Conservation (phyloP, 2,113 vertebrate species). For the Gymnobelideus leadbeateri region DNA sequence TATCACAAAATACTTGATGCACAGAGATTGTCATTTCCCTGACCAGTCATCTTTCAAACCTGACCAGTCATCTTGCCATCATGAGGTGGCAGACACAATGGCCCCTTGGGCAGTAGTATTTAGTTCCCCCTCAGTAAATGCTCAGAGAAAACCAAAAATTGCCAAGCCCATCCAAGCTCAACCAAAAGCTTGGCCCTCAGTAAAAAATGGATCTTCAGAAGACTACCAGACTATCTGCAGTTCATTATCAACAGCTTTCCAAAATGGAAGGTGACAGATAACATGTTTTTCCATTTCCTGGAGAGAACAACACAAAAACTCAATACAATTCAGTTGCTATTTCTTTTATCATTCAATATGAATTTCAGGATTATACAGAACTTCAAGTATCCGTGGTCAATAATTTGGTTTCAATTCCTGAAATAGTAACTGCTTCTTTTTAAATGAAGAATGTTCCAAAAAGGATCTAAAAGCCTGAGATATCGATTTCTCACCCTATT, state of each 20-base stretch:
- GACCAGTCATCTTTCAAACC: neutral
- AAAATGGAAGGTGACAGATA: neutral
- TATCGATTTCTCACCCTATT: conserved; percentile 10
- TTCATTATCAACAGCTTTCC: neutral
- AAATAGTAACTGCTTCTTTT: neutral
- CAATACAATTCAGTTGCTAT: conserved; percentile 8
- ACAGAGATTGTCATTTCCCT: conserved; percentile 23
- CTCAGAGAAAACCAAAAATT: neutral
- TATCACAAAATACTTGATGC: neutral
- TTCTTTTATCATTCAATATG: conserved; percentile 30
- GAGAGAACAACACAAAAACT: neutral
- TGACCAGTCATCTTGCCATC: no score
- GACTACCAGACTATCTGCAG: neutral
- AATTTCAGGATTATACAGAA: neutral
- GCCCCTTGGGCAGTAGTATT: neutral
- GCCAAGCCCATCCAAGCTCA: fast-evolving
- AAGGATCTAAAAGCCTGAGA: conserved; percentile 9
- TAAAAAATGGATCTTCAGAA: neutral
- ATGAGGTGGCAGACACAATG: neutral
- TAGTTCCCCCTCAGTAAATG: neutral
- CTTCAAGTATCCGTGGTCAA: conserved; percentile 17
- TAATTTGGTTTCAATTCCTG: conserved; percentile 6
- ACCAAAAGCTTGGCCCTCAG: neutral
- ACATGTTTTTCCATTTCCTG: neutral
- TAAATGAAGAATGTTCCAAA: conserved; percentile 2